Conservation (phyloP, 64 coral and sea anemone species). For the Pocillopora verrucosa region DNA sequence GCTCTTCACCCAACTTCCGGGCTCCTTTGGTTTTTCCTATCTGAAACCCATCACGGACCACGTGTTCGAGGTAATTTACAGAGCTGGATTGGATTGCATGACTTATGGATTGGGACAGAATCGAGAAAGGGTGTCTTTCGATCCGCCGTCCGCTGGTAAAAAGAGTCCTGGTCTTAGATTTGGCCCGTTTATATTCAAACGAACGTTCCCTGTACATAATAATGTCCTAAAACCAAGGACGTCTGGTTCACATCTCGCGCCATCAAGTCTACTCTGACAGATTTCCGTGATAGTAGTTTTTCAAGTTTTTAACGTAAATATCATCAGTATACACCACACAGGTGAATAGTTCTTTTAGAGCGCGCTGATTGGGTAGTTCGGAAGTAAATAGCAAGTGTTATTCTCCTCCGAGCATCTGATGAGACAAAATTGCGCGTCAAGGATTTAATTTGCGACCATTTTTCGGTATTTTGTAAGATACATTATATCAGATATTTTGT, state of each 20-base stretch:
- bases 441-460: too few species aligned
- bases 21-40: slow-evolving; percentile 65
- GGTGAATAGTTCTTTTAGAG: too few species aligned
- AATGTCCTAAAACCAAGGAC: neutral
- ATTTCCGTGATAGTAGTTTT: neutral
- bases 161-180: slow-evolving; percentile 62
- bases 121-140: slow-evolving; percentile 78
- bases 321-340: too few species aligned
- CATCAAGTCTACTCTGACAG: neutral
- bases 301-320: neutral
- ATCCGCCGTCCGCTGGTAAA: slow-evolving; percentile 41
- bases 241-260: neutral
- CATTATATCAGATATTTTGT: too few species aligned
- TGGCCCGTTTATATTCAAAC: slow-evolving; percentile 84
- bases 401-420: too few species aligned
- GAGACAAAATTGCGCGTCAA: too few species aligned
- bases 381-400: too few species aligned
- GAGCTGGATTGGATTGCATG: slow-evolving; percentile 66
- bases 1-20: slow-evolving; percentile 73
- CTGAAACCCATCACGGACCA: slow-evolving; percentile 68
- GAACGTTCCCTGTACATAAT: slow-evolving; percentile 20
- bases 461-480: too few species aligned
- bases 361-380: too few species aligned
- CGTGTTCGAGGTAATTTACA: slow-evolving; percentile 83
- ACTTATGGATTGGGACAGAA: slow-evolving; percentile 88